Percentiles rank a stretch among this genome's conserved stretches.
Evolutionary conservation across 2,797 vertebrate genomes (phyloP).

Genomic region (Myotis myotis): DNA sequence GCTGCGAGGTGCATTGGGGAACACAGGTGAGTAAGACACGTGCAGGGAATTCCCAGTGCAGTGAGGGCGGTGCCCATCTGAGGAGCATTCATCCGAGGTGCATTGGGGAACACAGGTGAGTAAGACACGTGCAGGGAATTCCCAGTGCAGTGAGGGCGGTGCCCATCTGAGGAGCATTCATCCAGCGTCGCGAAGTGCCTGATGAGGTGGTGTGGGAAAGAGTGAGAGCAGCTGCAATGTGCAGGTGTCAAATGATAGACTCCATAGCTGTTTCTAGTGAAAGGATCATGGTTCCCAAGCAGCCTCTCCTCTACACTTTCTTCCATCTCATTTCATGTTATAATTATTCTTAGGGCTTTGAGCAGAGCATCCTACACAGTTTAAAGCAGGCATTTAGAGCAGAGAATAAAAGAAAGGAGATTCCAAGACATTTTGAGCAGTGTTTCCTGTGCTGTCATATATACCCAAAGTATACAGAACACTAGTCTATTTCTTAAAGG

Average conservation of each 20-base stretch:
- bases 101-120: not conserved
- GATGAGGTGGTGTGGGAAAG: not conserved
- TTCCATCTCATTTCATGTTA: not conserved
- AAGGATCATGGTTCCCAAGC: not conserved
- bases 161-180: fast-evolving
- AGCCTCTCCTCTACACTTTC: not conserved
- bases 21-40: not conserved
- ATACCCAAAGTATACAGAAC: not conserved
- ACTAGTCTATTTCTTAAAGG: not conserved
- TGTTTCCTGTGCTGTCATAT: not conserved
- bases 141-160: not conserved
- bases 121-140: not conserved
- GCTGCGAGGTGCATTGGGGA: not conserved
- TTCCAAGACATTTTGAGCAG: not conserved
- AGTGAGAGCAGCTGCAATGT: not conserved
- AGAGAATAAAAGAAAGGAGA: not conserved
- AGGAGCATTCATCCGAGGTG: not conserved
- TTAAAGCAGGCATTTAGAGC: not conserved
- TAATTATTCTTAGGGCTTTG: not conserved
- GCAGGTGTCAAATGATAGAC: not conserved
- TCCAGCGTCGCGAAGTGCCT: fast-evolving
- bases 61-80: fast-evolving
- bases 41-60: not conserved
- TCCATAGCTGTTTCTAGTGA: not conserved
- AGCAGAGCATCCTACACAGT: not conserved